phyloP scores from a whole-genome alignment of 2,888 invertebrate species.

The Ceraclea dissimilis region DNA sequence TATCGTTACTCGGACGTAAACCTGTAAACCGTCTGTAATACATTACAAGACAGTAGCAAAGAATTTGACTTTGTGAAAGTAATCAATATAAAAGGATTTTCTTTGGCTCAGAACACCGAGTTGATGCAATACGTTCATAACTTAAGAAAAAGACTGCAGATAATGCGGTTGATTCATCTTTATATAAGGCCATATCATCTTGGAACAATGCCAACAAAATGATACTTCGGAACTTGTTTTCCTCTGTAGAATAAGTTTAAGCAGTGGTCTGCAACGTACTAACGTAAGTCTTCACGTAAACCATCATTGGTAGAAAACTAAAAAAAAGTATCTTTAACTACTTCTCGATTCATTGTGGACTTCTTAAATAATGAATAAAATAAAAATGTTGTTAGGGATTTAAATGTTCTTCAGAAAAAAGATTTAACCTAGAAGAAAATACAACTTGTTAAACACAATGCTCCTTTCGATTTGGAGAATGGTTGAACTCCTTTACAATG shows the following conservation, averaged over 20 bases:
- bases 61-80: not conserved
- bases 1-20: too few relatives aligned
- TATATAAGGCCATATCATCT: not conserved
- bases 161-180: slow-evolving; percentile 2
- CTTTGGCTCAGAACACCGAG: not conserved
- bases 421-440: too few relatives aligned
- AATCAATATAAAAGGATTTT: slow-evolving; percentile 2
- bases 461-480: too few relatives aligned
- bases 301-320: too few relatives aligned
- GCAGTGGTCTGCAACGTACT: not conserved
- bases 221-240: not conserved
- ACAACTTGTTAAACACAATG: too few relatives aligned
- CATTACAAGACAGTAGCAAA: not conserved
- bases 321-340: too few relatives aligned
- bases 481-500: too few relatives aligned
- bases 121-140: slow-evolving; percentile 2
- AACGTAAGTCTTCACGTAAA: not conserved
- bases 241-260: not conserved
- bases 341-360: too few relatives aligned
- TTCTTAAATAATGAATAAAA: too few relatives aligned
- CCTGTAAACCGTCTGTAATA: too few relatives aligned
- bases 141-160: slow-evolving; percentile 2
- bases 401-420: too few relatives aligned
- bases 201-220: not conserved
- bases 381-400: too few relatives aligned